Evolutionary conservation across 2,113 vertebrate genomes (phyloP).

Genomic region (Corvus hawaiiensis): DNA sequence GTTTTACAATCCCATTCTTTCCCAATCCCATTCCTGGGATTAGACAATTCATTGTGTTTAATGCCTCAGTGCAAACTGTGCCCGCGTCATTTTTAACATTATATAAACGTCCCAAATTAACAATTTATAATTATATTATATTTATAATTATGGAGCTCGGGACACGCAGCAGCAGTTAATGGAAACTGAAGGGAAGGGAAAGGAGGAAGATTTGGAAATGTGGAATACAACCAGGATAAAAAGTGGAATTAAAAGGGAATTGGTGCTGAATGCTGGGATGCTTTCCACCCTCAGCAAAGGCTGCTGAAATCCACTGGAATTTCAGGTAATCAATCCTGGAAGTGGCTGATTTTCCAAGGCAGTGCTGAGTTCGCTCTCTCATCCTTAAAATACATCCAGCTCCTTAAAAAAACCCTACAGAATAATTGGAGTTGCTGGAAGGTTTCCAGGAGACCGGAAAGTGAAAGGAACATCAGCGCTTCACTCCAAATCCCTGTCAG

Average conservation of each 20-base stretch:
- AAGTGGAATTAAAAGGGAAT: background rate
- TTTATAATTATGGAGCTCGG: background rate
- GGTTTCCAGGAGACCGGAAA: background rate
- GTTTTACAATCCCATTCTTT: background rate
- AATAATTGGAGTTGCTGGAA: background rate
- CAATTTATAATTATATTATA: background rate
- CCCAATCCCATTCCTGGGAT: background rate
- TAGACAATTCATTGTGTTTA: background rate
- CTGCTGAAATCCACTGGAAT: background rate
- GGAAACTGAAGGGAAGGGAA: background rate
- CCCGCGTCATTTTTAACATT: background rate
- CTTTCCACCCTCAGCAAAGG: background rate
- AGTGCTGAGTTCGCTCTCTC: rapidly evolving
- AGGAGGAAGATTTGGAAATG: background rate
- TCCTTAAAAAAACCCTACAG: background rate
- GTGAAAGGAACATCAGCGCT: rapidly evolving
- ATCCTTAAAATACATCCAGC: background rate
- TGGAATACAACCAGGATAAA: background rate
- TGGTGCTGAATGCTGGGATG: background rate
- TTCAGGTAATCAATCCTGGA: rapidly evolving
- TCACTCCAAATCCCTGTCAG: background rate
- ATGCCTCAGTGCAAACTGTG: background rate
- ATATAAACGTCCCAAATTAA: background rate
- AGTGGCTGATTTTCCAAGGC: background rate
- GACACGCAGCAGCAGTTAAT: background rate